Base-by-base conservation (phyloP, 2,888 invertebrate species). In the Axea sp. region DNA sequence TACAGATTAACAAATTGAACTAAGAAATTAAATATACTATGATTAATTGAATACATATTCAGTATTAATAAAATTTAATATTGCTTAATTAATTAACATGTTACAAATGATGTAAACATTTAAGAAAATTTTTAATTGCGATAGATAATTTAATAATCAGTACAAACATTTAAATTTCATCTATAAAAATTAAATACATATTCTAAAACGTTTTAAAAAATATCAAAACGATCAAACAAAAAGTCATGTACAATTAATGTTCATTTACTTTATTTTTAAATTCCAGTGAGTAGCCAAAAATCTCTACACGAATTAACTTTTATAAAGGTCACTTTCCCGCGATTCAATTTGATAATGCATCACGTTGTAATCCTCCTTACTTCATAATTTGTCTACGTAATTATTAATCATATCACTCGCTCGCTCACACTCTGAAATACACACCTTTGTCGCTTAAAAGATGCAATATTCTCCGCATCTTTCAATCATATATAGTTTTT, bases 241-340 rank as follows among this genome's bases (percentile, higher is more conserved):
- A 33, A 28, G 26, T 19, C n/a, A n/a, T n/a, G n/a, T 33, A 17
- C 4, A 59, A 47, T 15, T 30, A 22, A 43, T 64, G 33, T 62
- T 37, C 28, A 47, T 37, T 71, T 28, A 57, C 45, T 43, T 49
- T 57, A 24, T 37, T 45, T 22, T 19, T 17, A 22, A 37, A 28
- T 64, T n/a, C 39, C 55, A 57, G 6, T 39, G 14, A 57, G 33
- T 55, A 64, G 41, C 71, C 64, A 26, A 72, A 72, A 31, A 35
- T 47, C 24, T 57, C 24, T 39, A 62, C 62, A 62, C 26, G 39
- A 62, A 51, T 72, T 51, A 72, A 69, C 45, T 62, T 49, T 49
- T 59, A 69, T 37, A 72, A 72, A 72, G 64, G 71, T 72, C 71
- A 72, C 71, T 72, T 72, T 72, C 49, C 57, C 71, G 71, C 71